phyloP scores from a whole-genome alignment of 37 sponge, comb jelly and placozoan genomes.

The Eunapius fragilis region DNA sequence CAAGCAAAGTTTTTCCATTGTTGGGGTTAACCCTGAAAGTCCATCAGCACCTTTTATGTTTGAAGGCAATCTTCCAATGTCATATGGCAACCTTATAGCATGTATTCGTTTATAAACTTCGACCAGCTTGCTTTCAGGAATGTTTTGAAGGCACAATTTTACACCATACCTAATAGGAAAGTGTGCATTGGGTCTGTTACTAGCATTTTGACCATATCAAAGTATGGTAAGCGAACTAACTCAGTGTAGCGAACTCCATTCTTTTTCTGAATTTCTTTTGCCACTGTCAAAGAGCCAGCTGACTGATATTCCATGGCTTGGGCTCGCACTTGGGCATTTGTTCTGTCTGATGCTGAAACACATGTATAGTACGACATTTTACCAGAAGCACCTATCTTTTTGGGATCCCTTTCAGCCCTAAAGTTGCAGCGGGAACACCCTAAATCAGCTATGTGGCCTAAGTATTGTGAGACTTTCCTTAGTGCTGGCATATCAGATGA shows the following conservation, averaged over 20 bases:
- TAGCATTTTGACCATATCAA: slow-evolving; percentile 39
- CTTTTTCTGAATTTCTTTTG: neutral
- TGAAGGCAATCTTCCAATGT: slow-evolving; percentile 26
- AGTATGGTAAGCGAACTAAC: slow-evolving; percentile 34
- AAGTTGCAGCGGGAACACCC: slow-evolving; percentile 50
- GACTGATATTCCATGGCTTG: too few species aligned
- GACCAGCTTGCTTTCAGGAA: neutral
- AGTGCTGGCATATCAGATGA: slow-evolving; percentile 56
- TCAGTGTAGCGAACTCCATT: slow-evolving; percentile 47
- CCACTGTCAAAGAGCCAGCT: too few species aligned
- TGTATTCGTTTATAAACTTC: slow-evolving; percentile 23
- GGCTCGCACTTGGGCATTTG: neutral
- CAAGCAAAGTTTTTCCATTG: slow-evolving; percentile 45
- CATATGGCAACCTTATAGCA: slow-evolving; percentile 5
- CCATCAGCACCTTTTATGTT: slow-evolving; percentile 28
- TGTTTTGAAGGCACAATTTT: slow-evolving; percentile 24
- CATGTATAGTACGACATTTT: slow-evolving; percentile 19
- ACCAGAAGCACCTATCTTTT: neutral
- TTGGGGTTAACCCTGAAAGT: slow-evolving; percentile 44
- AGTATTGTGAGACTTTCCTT: slow-evolving; percentile 45
- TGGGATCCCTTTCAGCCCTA: slow-evolving; percentile 54
- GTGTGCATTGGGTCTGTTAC: slow-evolving; percentile 69
- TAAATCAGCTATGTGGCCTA: slow-evolving; percentile 8
- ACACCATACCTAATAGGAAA: slow-evolving; percentile 41
- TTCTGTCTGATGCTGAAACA: neutral